Base-by-base conservation (phyloP, 2,888 invertebrate genomes). In the Trichogramma dendrolimi region DNA sequence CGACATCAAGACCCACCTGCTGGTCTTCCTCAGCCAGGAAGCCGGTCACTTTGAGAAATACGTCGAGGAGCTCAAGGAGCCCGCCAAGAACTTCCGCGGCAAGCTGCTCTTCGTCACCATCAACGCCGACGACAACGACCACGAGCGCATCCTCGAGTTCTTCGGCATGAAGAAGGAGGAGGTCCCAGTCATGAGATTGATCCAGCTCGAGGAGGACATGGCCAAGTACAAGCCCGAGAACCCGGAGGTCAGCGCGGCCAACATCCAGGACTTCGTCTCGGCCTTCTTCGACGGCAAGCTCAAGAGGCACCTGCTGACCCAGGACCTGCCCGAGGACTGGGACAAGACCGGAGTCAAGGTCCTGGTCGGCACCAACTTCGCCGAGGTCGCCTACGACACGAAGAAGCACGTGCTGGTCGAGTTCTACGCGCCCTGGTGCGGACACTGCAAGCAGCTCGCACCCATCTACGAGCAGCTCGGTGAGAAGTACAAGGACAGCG, bases 391-490 rank as follows among this genome's bases (percentile, higher is more conserved):
- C 55, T 86, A 91, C 69, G 91, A 98, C 80, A 85, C 85, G 72
- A 83, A 81, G 70, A 98, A 97, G 84, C 88, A 89, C 75, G 99
- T 98, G 55, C 86, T 99, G 63, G 97, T 99, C 68, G 98, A 99
- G 84, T 99, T 99, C 85, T 99, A 97, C 81, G 97, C 97, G 58
- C 97, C 98, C 65, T 98, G 98, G 98, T 94, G 93, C 82, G 96
- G 96, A 65, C 98, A 99, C 81, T 99, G 98, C 87, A 97, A 98
- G 79, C 94, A 97, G 80, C 84, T 99, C 74, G 92, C 85, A 60
- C 99, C 99, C 40, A 96, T 97, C 81, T 99, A 95, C 83, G 97
- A 98, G 65, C 79, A 97, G 85, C 84, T 97, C 73, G 96, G 88
- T 67, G 96, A 97, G 79, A 92, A 96, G 81, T 98, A 89, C 83